These are phyloP conservation scores for Azemiops feae DNA, from an alignment of 2,113 vertebrate genomes.

Conservation along the genomic window DNA sequence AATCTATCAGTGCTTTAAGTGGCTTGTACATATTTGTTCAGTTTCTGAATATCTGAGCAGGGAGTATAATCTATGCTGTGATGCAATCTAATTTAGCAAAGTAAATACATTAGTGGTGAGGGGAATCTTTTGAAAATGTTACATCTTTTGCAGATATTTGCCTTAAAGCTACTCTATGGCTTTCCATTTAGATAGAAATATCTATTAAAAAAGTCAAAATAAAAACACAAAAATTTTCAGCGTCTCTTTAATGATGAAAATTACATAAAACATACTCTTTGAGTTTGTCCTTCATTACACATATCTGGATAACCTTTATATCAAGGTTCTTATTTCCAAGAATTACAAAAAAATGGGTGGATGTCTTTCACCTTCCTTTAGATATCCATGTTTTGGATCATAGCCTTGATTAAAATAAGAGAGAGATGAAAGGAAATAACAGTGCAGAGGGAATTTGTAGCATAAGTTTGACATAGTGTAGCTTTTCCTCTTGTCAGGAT, in stretches of 20 bases:
- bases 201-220: background rate
- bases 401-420: background rate
- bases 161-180: background rate
- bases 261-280: background rate
- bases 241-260: background rate
- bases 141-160: background rate
- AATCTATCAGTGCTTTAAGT: background rate
- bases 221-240: background rate
- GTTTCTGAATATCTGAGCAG: background rate
- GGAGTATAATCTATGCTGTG: background rate
- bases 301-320: background rate
- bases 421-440: background rate
- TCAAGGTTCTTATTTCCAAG: conserved; percentile 15
- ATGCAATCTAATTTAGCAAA: background rate
- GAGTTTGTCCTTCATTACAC: background rate
- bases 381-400: background rate
- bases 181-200: background rate
- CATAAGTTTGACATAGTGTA: background rate
- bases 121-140: background rate
- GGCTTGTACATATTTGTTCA: background rate
- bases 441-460: background rate
- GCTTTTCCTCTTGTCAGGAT: background rate
- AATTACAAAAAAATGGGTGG: background rate
- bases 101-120: background rate
- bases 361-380: background rate